phyloP scores from a whole-genome alignment of 2,113 vertebrate genomes.

The Blennius ocellaris region DNA sequence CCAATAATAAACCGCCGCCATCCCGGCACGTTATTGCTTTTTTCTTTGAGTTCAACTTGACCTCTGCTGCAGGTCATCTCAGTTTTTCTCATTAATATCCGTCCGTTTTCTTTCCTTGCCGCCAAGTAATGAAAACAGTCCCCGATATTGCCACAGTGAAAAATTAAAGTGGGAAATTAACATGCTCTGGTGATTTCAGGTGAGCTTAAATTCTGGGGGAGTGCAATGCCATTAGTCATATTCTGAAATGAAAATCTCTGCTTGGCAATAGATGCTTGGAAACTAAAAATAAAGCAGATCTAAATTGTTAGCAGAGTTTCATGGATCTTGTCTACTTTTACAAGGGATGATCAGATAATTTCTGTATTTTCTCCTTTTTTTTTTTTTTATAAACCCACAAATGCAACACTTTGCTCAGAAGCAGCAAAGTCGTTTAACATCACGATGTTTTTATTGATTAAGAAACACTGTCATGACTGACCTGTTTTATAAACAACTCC shows the following conservation, averaged over 20 bases:
- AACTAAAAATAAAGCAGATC: too few relatives aligned
- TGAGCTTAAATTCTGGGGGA: constrained; percentile 39
- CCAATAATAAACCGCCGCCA: not conserved
- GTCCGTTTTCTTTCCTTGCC: constrained; percentile 11
- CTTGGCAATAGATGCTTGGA: too few relatives aligned
- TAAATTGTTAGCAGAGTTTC: too few relatives aligned
- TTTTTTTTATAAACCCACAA: too few relatives aligned
- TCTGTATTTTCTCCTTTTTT: too few relatives aligned
- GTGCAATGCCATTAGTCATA: constrained; percentile 26
- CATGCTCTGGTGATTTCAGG: constrained; percentile 36
- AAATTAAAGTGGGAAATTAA: constrained; percentile 60
- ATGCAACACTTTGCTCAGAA: too few relatives aligned
- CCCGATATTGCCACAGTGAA: constrained; percentile 37
- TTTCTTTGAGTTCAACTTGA: constrained; percentile 20
- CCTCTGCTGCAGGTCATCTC: constrained; percentile 39
- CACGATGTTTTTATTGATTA: too few relatives aligned
- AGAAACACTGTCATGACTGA: too few relatives aligned
- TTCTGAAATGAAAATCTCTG: constrained; percentile 41
- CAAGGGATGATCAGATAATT: too few relatives aligned
- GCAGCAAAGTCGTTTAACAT: too few relatives aligned
- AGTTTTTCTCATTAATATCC: constrained; percentile 53
- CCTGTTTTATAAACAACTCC: too few relatives aligned
- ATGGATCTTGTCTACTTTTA: too few relatives aligned
- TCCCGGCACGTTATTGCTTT: not conserved
- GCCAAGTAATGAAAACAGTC: constrained; percentile 32